Evolutionary conservation across 2,888 invertebrate genomes (phyloP).

Genomic region (Deroplatys truncata): DNA sequence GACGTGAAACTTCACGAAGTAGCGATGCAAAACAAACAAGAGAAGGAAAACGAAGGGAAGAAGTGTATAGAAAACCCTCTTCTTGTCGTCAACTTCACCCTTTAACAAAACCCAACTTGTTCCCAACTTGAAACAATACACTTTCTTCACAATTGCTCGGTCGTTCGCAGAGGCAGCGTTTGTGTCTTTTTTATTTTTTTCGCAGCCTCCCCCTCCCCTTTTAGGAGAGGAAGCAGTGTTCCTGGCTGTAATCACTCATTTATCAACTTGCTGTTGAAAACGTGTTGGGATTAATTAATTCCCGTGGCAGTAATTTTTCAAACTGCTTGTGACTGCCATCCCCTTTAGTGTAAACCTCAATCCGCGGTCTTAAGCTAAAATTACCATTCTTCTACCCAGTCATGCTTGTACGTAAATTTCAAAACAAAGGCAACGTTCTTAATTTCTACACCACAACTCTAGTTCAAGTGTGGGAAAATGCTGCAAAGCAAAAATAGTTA

Average conservation of each 20-base stretch:
- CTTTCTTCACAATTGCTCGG: neutral
- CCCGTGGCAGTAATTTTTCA: neutral
- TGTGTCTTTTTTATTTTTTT: neutral
- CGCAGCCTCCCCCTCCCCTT: no score
- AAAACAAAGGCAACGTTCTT: neutral
- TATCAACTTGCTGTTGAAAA: conserved; percentile 3
- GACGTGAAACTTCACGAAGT: neutral
- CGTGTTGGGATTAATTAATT: conserved; percentile 1
- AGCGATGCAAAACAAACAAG: neutral
- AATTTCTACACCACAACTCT: no score
- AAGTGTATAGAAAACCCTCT: neutral
- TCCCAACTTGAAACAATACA: conserved; percentile 1
- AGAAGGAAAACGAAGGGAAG: neutral
- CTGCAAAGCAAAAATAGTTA: no score
- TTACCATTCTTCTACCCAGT: neutral
- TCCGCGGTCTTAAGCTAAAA: neutral
- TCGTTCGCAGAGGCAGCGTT: neutral
- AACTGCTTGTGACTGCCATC: neutral
- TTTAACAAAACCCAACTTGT: neutral
- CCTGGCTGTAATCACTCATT: neutral
- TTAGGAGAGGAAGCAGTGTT: neutral
- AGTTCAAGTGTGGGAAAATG: no score
- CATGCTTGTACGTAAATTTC: neutral
- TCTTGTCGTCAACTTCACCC: neutral
- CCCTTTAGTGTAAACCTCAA: neutral